Evolutionary conservation across 2,113 vertebrate genomes (phyloP), one percentile per base, ranked within the genome.

Genomic region (Elachura formosa): DNA sequence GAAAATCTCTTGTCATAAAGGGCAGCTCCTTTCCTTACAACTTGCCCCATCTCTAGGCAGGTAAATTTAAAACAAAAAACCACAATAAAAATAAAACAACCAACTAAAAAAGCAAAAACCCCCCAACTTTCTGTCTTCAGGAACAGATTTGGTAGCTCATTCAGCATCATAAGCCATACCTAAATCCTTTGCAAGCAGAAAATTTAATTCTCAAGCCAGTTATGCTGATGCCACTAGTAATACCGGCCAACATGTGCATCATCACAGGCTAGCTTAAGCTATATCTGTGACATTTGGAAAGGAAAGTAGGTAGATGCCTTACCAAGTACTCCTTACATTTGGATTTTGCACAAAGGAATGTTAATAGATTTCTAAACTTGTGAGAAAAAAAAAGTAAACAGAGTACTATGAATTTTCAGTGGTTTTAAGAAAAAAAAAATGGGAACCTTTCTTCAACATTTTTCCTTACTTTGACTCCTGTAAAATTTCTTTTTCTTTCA

Each of bases 61-160:
- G 29, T 38, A 49, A 49, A 22, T 43, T 48, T 9, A 24, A 12
- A 49, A 23, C 29, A 33, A 14, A 34, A n/a, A n/a, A n/a, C 10
- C 46, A 9, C 11, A 11, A 15, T 10, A 2, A 5, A 17, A 7
- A 8, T 5, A 2, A 28, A 55, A 5, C 2, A n/a, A n/a, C n/a
- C n/a, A n/a, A n/a, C n/a, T n/a, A 21, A 43, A 14, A 12, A 54
- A 16, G 14, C 6, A 31, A 48, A 25, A 15, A 14, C 3, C 1
- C 19, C 18, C 14, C 6, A 45, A 3, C 15, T 41, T 38, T 45
- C 15, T 78, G 11, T 28, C 67, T 45, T 81, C 29, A 79, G 12
- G 22, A 79, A 34, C 3, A 87, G 24, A 55, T 86, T 34, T 61
- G 14, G 3, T 80, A 33, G 7, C 33, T 68, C 64, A 12, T 19